Base-by-base conservation (phyloP, 2,113 vertebrate genomes). In the Megaceryle torquata region DNA sequence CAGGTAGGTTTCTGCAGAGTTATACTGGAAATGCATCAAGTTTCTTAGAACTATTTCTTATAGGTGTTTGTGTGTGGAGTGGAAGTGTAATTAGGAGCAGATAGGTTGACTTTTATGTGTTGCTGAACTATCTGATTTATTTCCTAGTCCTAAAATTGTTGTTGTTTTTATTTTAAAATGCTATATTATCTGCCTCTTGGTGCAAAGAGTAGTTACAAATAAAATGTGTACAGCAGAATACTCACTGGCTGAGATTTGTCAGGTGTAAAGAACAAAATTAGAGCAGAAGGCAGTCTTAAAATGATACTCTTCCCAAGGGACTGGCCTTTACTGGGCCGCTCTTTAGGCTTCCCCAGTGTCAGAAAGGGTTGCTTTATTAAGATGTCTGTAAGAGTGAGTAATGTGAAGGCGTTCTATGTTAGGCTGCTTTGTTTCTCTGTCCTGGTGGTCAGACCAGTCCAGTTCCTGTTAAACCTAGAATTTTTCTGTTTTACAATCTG, bases 371-470 rank as follows among this genome's bases (percentile, higher is more conserved):
- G 14, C 44, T 85, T 28, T 67, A 8, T 51, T 43, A 39, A 70
- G 43, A 8, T 31, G 9, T 43, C 19, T 64, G 1, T 53, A 69
- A 50, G 15, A 65, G 37, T 64, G 25, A 76, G 39, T 16, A 43
- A 4, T 0, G 0, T 77, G 64, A 77, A 77, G 39, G 19, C 5
- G 7, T 57, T 83, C 20, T 8, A 2, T 0, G 0, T 39, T 70
- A 31, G 17, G 13, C 43, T 81, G 37, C 39, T 78, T 56, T 74
- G 11, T 39, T 81, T 81, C 24, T 74, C 77, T 43, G 46, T 64
- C 12, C 16, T 53, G 4, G 20, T 82, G 24, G 35, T 69, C 35
- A 74, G 22, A 61, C 22, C 8, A 64, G 18, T 88, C 29, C 11
- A 35, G n/a, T 81, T 84, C 5, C 33, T 61, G 26, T 84, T 89